A percentile compares a stretch with the other conserved stretches of the same genome.
phyloP scores from a whole-genome alignment of 2,113 vertebrate genomes.

The Pipa parva region DNA sequence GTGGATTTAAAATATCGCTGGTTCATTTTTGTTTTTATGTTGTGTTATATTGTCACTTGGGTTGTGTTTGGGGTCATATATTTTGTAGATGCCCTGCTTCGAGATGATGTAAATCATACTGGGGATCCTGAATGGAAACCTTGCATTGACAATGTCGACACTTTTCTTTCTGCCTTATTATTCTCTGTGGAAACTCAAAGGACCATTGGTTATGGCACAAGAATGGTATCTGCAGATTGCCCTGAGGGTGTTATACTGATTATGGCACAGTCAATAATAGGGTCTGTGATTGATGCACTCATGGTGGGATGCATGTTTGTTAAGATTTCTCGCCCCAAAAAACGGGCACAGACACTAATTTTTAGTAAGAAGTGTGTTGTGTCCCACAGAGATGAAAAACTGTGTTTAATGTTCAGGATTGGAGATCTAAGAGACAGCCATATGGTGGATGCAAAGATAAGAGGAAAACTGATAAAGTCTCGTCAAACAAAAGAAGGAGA shows the following conservation, averaged over 20 bases:
- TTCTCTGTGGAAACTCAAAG: constrained; percentile 76
- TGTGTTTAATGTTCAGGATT: constrained; percentile 76
- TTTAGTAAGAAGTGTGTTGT: constrained; percentile 77
- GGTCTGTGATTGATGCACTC: constrained; percentile 74
- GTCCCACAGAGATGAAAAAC: constrained; percentile 65
- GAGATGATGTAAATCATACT: constrained; percentile 64
- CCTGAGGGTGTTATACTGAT: constrained; percentile 64
- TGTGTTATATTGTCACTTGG: constrained; percentile 76
- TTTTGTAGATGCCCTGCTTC: constrained; percentile 65
- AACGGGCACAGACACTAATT: constrained; percentile 75
- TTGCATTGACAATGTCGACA: constrained; percentile 70
- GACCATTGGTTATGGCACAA: constrained; percentile 73
- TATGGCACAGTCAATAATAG: constrained; percentile 72
- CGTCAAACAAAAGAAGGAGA: constrained; percentile 74
- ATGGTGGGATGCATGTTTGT: constrained; percentile 86
- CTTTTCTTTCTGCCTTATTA: constrained; percentile 71
- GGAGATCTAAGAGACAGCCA: constrained; percentile 75
- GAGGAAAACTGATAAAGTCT: constrained; percentile 80
- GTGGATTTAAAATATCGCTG: constrained; percentile 79
- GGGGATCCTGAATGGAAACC: constrained; percentile 60
- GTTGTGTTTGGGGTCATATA: constrained; percentile 68
- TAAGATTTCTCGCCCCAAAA: constrained; percentile 79
- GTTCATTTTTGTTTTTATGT: constrained; percentile 77
- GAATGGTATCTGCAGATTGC: constrained; percentile 74
- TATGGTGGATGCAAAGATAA: constrained; percentile 80